Evolutionary conservation across 2,113 vertebrate genomes (phyloP).

Genomic region (Oceanodroma tethys): DNA sequence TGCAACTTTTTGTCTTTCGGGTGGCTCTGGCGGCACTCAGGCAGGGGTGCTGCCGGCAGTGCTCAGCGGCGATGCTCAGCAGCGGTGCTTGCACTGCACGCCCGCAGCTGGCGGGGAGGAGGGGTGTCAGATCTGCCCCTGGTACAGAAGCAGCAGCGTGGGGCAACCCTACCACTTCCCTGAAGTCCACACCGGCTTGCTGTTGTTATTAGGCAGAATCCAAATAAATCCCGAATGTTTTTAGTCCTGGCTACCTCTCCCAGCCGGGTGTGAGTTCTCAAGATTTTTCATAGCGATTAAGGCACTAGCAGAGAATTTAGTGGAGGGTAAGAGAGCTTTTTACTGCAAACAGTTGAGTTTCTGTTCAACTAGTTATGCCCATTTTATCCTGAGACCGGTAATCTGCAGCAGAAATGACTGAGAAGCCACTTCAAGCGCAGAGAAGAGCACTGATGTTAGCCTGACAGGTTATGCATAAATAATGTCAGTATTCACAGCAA

Average conservation of each 20-base stretch:
- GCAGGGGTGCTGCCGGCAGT: neutral
- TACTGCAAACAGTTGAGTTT: neutral
- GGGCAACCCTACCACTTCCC: neutral
- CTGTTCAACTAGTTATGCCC: neutral
- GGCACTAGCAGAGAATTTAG: neutral
- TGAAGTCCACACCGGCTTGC: neutral
- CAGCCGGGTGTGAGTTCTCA: neutral
- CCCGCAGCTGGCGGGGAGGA: neutral
- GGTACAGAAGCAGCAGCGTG: rapidly evolving
- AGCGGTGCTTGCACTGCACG: neutral
- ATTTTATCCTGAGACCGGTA: neutral
- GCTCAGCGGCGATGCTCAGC: neutral
- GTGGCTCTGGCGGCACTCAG: neutral
- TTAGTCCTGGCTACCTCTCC: neutral
- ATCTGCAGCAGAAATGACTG: neutral
- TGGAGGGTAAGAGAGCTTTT: neutral
- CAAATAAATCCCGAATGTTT: neutral
- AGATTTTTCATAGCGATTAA: neutral
- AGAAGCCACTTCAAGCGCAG: neutral
- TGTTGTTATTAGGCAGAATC: neutral
- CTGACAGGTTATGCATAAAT: neutral
- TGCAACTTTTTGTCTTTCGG: neutral
- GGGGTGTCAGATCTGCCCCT: neutral
- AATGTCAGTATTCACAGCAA: neutral
- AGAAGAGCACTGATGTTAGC: neutral